Conservation (phyloP, 2,797 vertebrate genomes). For the Xyrichtys novacula region DNA sequence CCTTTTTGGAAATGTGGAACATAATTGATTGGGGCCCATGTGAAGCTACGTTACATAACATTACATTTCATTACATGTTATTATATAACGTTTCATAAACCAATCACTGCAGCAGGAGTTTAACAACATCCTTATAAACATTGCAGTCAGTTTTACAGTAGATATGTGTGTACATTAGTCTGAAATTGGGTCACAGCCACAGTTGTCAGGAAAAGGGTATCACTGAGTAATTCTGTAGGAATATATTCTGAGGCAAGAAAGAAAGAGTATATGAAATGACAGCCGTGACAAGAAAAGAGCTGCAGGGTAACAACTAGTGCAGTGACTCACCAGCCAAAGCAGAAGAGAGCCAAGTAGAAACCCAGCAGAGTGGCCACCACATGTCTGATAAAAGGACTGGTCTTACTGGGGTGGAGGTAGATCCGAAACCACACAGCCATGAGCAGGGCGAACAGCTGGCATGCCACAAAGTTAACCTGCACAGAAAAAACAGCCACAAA, state of each 20-base stretch:
- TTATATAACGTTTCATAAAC: conserved; percentile 31
- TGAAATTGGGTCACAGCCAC: conserved; percentile 8
- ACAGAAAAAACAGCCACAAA: conserved; percentile 12
- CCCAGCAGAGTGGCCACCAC: conserved; percentile 96
- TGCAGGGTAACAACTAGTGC: conserved; percentile 23
- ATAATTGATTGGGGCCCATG: neutral
- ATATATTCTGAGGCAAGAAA: conserved; percentile 18
- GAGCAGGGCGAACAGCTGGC: conserved; percentile 96
- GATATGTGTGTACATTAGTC: neutral
- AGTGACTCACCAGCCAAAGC: conserved; percentile 97
- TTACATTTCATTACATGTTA: conserved; percentile 33
- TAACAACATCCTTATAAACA: neutral
- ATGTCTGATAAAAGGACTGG: conserved; percentile 96
- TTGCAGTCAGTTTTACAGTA: neutral
- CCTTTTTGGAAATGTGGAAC: conserved; percentile 17
- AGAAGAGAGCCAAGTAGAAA: conserved; percentile 98
- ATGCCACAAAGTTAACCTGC: conserved; percentile 98
- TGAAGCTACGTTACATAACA: conserved; percentile 10
- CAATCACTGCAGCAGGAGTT: conserved; percentile 12
- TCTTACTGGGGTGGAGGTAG: conserved; percentile 97
- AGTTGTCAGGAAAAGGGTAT: conserved; percentile 7
- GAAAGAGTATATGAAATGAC: conserved; percentile 11
- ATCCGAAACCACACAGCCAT: conserved; percentile 96
- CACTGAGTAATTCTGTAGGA: conserved; percentile 8
- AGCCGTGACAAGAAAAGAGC: conserved; percentile 25